Evolutionary conservation across 2,113 vertebrate genomes (phyloP), one percentile per base, ranked within the genome.

Genomic region (Pycnonotus jocosus): DNA sequence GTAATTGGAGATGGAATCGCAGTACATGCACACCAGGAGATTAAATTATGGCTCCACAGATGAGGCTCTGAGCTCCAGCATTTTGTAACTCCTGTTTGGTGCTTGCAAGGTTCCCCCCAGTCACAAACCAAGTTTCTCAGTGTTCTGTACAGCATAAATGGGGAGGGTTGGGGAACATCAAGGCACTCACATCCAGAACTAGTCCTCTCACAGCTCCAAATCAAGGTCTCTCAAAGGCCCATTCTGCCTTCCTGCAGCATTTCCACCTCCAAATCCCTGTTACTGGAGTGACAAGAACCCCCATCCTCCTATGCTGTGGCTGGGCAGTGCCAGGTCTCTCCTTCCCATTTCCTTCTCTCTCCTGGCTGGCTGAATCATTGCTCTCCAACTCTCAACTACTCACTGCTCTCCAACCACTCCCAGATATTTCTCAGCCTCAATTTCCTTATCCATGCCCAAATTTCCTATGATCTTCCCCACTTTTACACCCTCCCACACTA

Each of bases 31-130:
- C 56, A 58, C 0, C 0, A 92, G 50, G n/a, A 82, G 66, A 88
- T 83, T 70, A 54, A 88, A 73, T 68, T 78, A 71, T 8, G 3
- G 64, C 68, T 95, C 70, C 60, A 24, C 1, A 4, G 47, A 50
- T n/a, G 28, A 90, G 62, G 58, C 12, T 77, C 50, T 20, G 15
- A 85, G 84, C n/a, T 65, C 40, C 10, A 1, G 61, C 8, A 1
- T 31, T 72, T 58, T 68, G 12, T 21, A 87, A 53, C 21, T 70
- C 20, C 54, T 44, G 7, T 38, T 78, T 6, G 0, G 62, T 2
- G 1, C 33, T 61, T 5, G 1, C 2, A 4, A 80, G 35, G 11
- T 7, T 66, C 33, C 16, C 33, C 31, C 10, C 1, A 0, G 28
- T 24, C 53, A 92, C 14, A 11, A 77, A 47, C 30, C 0, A 6